Percentiles rank a stretch among this genome's conserved stretches.
phyloP scores from a whole-genome alignment of 1,140 invertebrate species.

The Limonius californicus region DNA sequence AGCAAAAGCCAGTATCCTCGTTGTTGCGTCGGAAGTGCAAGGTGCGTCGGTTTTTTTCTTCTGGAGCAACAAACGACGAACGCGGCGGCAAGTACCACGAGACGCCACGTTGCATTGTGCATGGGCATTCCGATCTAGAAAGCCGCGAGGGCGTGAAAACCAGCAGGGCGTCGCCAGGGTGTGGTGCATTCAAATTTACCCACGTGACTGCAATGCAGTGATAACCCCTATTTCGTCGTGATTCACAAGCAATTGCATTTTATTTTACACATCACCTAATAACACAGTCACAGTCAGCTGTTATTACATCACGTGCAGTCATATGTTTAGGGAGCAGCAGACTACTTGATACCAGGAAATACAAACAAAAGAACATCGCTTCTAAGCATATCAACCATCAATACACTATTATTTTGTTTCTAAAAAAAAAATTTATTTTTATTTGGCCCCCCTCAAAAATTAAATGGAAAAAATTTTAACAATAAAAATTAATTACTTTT shows the following conservation, averaged over 20 bases:
- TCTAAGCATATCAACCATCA: too few relatives aligned
- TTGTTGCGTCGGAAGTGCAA: neutral
- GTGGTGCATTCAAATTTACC: constrained; percentile 6
- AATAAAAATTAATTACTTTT: too few relatives aligned
- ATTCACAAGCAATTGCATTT: neutral
- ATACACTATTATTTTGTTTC: too few relatives aligned
- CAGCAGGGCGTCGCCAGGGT: constrained; percentile 12
- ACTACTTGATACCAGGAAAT: too few relatives aligned
- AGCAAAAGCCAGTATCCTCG: neutral
- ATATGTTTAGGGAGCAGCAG: neutral
- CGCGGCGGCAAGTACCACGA: neutral
- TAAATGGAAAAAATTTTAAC: too few relatives aligned
- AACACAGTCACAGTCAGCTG: neutral
- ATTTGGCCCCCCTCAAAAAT: too few relatives aligned
- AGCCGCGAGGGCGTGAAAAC: constrained; percentile 15
- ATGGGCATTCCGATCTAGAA: constrained; percentile 6
- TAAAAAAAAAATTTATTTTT: too few relatives aligned
- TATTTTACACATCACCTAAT: neutral
- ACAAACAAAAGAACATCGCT: too few relatives aligned
- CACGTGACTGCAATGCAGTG: constrained; percentile 13
- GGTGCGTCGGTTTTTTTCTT: too few relatives aligned
- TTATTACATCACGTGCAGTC: constrained; percentile 4
- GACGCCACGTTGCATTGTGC: neutral
- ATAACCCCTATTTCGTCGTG: constrained; percentile 4
- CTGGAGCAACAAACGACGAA: too few relatives aligned